Evolutionary conservation across 1,140 invertebrate species (phyloP), one percentile per base, ranked within the genome.

Genomic region (Limonius californicus): DNA sequence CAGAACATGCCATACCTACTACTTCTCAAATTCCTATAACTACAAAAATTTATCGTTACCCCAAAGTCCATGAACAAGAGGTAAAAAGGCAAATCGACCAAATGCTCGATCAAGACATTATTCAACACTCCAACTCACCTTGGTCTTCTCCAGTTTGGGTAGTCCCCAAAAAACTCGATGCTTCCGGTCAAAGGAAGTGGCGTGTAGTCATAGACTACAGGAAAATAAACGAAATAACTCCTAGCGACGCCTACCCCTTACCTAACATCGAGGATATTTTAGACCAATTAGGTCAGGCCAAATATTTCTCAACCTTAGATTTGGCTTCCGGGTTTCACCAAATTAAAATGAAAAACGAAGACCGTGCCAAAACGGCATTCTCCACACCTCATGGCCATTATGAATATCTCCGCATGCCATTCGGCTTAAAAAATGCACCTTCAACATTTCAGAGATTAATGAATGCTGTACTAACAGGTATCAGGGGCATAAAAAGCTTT

Each of bases 301-400:
- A n/a, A n/a, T n/a, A n/a, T n/a, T n/a, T n/a, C n/a, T n/a, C n/a
- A n/a, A n/a, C n/a, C n/a, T n/a, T n/a, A n/a, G n/a, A n/a, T n/a
- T n/a, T 3, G n/a, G n/a, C n/a, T n/a, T n/a, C n/a, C n/a, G n/a
- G n/a, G n/a, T n/a, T n/a, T n/a, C n/a, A n/a, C n/a, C n/a, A n/a
- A n/a, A n/a, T n/a, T n/a, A n/a, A n/a, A n/a, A n/a, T n/a, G n/a
- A n/a, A n/a, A n/a, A n/a, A n/a, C n/a, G n/a, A n/a, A n/a, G n/a
- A n/a, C n/a, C n/a, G n/a, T n/a, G n/a, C n/a, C n/a, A 73, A 81
- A 65, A 80, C 79, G 6, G 77, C 74, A 1, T 78, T 81, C 54
- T 42, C 32, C 14, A 73, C 68, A 2, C 56, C 70, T 27, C 42
- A 50, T 14, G 72, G 74, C 0, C 70, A 72, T 47, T 77, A 59